phyloP scores from a whole-genome alignment of 2,888 invertebrate species.

The Zeuzera pyrina region DNA sequence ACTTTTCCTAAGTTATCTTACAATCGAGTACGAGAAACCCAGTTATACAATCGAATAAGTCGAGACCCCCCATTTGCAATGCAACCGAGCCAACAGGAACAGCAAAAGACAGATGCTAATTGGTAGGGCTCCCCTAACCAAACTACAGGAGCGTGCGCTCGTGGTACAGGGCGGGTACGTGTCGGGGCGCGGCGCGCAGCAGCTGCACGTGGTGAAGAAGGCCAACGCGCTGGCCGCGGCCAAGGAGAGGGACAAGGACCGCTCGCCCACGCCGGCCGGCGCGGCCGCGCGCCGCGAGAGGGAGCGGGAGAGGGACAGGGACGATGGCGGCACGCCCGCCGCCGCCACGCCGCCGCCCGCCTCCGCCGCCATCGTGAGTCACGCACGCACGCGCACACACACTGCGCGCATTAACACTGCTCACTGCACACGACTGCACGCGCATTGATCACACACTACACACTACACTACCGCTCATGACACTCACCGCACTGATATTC shows the following conservation, averaged over 20 bases:
- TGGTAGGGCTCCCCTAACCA: slow-evolving; percentile 69
- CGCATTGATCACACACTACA: too few species aligned
- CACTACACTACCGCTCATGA: too few species aligned
- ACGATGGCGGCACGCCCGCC: slow-evolving; percentile 32
- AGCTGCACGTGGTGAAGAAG: slow-evolving; percentile 83
- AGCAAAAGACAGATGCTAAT: slow-evolving; percentile 54
- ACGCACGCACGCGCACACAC: too few species aligned
- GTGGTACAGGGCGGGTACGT: slow-evolving; percentile 79
- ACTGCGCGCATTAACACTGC: too few species aligned
- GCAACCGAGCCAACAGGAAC: slow-evolving; percentile 51
- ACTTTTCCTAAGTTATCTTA: too few species aligned
- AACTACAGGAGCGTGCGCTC: slow-evolving; percentile 77
- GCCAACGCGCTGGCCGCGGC: slow-evolving; percentile 79
- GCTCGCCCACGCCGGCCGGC: slow-evolving; percentile 50
- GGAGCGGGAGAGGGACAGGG: slow-evolving; percentile 28
- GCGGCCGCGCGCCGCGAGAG: slow-evolving; percentile 24
- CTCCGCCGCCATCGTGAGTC: slow-evolving; percentile 40
- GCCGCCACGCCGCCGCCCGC: slow-evolving; percentile 52
- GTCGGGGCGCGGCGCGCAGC: slow-evolving; percentile 71
- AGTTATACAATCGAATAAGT: too few species aligned
- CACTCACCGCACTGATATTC: neutral
- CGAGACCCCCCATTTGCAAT: too few species aligned
- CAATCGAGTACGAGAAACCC: too few species aligned
- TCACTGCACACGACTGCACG: too few species aligned
- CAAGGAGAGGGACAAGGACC: slow-evolving; percentile 73